Evolutionary conservation across 2,888 invertebrate species (phyloP).

Genomic region (Drosophila basisetae): DNA sequence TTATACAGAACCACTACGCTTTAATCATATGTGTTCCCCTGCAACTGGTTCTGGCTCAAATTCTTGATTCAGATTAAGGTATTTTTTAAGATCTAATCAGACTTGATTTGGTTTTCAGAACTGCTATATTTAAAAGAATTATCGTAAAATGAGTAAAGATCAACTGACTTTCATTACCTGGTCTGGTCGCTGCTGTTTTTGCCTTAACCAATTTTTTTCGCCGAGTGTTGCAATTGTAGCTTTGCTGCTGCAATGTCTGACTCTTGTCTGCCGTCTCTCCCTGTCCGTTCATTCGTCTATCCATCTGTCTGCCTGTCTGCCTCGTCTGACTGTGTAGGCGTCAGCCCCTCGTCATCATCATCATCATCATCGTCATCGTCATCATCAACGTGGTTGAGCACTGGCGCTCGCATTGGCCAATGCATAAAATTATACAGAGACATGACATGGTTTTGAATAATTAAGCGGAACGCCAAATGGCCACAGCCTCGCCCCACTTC

Average conservation of each 20-base stretch:
- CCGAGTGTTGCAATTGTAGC: constrained; percentile 36
- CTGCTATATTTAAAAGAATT: not conserved
- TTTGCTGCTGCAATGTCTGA: constrained; percentile 63
- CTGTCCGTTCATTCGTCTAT: constrained; percentile 23
- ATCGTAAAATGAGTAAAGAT: not conserved
- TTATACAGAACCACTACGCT: not conserved
- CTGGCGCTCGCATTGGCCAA: constrained; percentile 75
- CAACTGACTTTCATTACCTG: not conserved
- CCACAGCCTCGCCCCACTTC: constrained; percentile 5
- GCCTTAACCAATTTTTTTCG: not conserved
- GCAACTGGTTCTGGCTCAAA: not conserved
- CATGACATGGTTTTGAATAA: constrained; percentile 85
- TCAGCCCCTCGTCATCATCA: constrained; percentile 48
- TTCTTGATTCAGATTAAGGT: too few species aligned
- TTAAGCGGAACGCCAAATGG: constrained; percentile 80
- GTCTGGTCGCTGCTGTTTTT: not conserved
- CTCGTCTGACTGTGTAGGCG: constrained; percentile 57
- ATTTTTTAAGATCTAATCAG: not conserved
- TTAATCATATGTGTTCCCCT: not conserved
- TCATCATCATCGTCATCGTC: constrained; percentile 35
- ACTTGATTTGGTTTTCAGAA: not conserved
- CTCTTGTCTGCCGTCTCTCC: constrained; percentile 33
- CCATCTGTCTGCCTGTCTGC: constrained; percentile 13
- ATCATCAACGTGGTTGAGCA: constrained; percentile 15
- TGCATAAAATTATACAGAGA: constrained; percentile 84